These are phyloP conservation scores for Empidonax alnorum DNA, from an alignment of 2,113 vertebrate species.

Conservation along the genomic window DNA sequence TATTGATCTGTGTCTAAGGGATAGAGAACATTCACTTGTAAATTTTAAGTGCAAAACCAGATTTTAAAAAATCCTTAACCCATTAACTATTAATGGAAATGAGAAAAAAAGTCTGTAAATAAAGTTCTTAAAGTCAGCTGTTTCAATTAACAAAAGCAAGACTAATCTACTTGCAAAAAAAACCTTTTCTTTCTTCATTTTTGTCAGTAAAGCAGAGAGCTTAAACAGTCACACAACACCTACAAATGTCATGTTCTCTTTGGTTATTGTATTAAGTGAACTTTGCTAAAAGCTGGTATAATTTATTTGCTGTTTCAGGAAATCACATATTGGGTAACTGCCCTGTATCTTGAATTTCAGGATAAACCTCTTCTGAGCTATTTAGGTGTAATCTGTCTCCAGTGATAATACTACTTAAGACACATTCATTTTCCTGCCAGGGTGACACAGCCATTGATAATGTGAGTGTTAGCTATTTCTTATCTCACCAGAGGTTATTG, in stretches of 20 bases:
- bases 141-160: neutral
- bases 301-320: neutral
- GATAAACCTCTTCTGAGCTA: neutral
- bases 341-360: neutral
- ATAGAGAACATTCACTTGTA: neutral
- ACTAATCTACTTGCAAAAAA: neutral
- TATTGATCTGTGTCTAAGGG: neutral
- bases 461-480: neutral
- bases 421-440: neutral
- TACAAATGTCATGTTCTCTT: neutral
- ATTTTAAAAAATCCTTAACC: neutral
- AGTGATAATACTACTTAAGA: neutral
- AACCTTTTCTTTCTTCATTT: neutral
- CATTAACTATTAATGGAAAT: neutral
- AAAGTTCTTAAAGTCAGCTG: neutral
- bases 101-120: neutral
- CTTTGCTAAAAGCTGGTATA: neutral
- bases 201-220: neutral
- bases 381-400: neutral
- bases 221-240: neutral
- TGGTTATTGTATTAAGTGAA: neutral
- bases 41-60: neutral
- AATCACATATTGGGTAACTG: neutral
- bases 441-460: neutral
- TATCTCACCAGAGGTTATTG: neutral